Percentiles rank a stretch among this genome's conserved stretches.
These are phyloP conservation scores for Drosophila putrida DNA, from an alignment of 2,888 invertebrate genomes.

Conservation along the genomic window DNA sequence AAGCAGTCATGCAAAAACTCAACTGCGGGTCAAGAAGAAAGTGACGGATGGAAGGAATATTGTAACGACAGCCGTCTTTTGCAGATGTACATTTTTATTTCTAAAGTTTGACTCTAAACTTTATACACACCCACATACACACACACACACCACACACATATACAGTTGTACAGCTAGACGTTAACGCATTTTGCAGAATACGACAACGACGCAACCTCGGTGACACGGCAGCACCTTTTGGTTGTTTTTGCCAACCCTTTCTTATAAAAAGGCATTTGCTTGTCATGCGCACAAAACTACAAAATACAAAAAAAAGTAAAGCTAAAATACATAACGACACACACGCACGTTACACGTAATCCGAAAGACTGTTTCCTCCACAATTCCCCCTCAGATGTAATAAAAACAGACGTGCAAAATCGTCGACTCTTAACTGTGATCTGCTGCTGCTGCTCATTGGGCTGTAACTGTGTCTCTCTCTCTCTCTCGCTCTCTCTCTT, in stretches of 20 bases:
- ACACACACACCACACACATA: neutral
- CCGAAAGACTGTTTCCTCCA: slow-evolving; percentile 49
- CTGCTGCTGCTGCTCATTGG: neutral
- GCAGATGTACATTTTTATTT: slow-evolving; percentile 18
- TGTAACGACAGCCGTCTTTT: slow-evolving; percentile 3
- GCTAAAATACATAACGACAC: slow-evolving; percentile 54
- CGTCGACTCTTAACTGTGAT: slow-evolving; percentile 5
- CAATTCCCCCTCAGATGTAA: slow-evolving; percentile 58
- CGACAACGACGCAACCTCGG: slow-evolving; percentile 48
- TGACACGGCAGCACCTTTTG: slow-evolving; percentile 43
- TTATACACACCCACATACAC: neutral
- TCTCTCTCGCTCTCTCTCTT: slow-evolving; percentile 13
- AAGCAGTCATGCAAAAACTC: slow-evolving; percentile 16
- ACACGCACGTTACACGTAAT: slow-evolving; percentile 54
- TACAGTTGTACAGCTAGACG: slow-evolving; percentile 11
- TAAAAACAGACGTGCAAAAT: slow-evolving; percentile 77
- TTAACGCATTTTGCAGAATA: slow-evolving; percentile 38
- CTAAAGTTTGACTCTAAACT: slow-evolving; percentile 3
- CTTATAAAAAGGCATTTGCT: slow-evolving; percentile 61
- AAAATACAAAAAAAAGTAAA: slow-evolving; percentile 12
- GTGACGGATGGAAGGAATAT: no score
- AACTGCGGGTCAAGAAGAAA: neutral
- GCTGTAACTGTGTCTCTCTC: slow-evolving; percentile 24
- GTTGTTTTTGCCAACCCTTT: slow-evolving; percentile 71
- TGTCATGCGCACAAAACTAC: slow-evolving; percentile 60